Base-by-base conservation (phyloP, 2,888 invertebrate genomes). In the Plutella xylostella region DNA sequence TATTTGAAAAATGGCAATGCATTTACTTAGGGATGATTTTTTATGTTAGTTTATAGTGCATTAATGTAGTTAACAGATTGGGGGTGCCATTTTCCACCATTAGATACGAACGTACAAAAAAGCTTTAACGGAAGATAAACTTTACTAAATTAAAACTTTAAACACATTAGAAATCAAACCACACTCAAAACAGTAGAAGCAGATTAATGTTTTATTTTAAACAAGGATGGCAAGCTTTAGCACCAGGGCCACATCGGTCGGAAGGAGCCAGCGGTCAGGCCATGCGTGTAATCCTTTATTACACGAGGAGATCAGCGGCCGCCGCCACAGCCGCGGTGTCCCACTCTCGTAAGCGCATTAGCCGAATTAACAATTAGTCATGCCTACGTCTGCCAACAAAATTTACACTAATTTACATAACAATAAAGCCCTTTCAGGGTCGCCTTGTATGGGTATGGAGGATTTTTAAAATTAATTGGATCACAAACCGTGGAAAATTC, bases 321-420 rank as follows among this genome's bases (percentile, higher is more conserved):
- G 39, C 39, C 39, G 6, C n/a, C 38, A 11, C n/a, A 56, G 57
- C 53, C 55, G 58, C 56, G 60, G 64, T 61, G 61, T 65, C 62
- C 68, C 68, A 58, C 67, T 65, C 63, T 63, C 58, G 65, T 79
- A 77, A 79, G 77, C 74, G 76, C 75, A 80, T 83, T 80, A 79
- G 60, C 65, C 71, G 78, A 79, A 82, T 82, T 79, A 82, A 80
- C 80, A 83, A 82, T 83, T 82, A 83, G 82, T 76, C 83, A 79
- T 74, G 80, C 75, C 79, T 69, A 69, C 65, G 77, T 72, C 76
- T 77, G 77, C 62, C 68, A 59, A 62, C 70, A 65, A 76, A 80
- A 77, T 82, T 80, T 76, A 75, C 78, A 68, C 73, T 74, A 69
- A 83, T 83, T 80, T 80, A 79, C 82, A 83, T 82, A 75, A 83